Percentiles rank a stretch among this genome's conserved stretches.
phyloP scores from a whole-genome alignment of 2,113 vertebrate genomes.

The Heteronetta atricapilla region DNA sequence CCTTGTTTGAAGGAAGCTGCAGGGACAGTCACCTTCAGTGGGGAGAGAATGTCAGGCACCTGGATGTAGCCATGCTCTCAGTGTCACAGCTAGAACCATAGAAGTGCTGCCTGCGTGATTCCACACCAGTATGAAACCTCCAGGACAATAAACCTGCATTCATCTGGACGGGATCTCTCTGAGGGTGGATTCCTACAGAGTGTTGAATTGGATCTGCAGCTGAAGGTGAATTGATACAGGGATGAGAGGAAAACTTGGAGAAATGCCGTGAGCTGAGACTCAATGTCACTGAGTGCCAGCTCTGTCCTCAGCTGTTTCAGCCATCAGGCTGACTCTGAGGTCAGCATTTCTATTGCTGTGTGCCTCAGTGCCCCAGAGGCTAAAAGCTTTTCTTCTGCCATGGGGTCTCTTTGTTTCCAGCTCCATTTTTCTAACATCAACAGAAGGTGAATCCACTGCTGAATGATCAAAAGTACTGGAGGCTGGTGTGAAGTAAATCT shows the following conservation, averaged over 20 bases:
- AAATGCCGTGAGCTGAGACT: neutral
- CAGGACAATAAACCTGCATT: neutral
- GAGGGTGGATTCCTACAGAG: neutral
- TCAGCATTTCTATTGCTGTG: neutral
- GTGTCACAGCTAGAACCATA: neutral
- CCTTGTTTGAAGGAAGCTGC: neutral
- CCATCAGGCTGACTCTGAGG: neutral
- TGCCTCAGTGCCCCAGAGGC: neutral
- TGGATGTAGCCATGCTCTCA: neutral
- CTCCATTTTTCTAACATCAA: neutral
- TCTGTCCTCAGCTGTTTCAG: neutral
- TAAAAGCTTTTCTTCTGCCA: neutral
- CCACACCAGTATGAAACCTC: neutral
- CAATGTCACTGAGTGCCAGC: neutral
- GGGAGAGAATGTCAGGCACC: neutral
- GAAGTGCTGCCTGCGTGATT: neutral
- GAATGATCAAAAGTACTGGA: neutral
- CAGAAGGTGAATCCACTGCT: neutral
- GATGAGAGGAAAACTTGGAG: neutral
- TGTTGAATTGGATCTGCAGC: neutral
- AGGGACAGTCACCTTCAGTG: neutral
- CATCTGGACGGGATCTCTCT: neutral
- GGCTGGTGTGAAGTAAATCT: neutral
- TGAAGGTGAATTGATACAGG: neutral
- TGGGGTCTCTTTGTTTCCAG: neutral